Conservation (phyloP, 1,140 invertebrate species). For the Pinna nobilis region DNA sequence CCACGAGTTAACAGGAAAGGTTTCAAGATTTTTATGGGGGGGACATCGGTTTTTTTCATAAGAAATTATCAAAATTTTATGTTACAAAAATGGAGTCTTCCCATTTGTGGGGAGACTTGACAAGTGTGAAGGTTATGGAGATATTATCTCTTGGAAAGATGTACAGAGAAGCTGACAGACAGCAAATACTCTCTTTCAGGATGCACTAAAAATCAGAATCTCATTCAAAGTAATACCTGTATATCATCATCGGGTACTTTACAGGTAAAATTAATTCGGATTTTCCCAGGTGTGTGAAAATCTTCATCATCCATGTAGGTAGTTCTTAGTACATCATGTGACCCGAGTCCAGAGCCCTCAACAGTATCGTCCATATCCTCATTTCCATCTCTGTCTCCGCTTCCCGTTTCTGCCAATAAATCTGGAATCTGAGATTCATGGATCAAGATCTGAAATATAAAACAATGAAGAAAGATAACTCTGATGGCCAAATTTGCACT, state of each 20-base stretch:
- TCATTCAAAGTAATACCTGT: background rate
- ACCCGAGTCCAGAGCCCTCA: conserved; percentile 3
- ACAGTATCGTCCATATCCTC: background rate
- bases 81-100: too few species aligned
- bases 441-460: conserved; percentile 5
- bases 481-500: too few species aligned
- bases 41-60: too few species aligned
- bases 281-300: conserved; percentile 8
- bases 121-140: too few species aligned
- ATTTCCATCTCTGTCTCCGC: background rate
- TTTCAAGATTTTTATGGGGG: too few species aligned
- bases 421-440: background rate
- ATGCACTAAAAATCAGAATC: background rate
- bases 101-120: too few species aligned
- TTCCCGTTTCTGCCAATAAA: background rate
- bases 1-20: too few species aligned
- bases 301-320: conserved; percentile 16
- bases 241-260: background rate
- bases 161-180: background rate
- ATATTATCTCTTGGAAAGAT: too few species aligned
- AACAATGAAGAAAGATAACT: too few species aligned
- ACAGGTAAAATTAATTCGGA: background rate
- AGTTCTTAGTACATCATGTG: background rate
- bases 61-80: too few species aligned
- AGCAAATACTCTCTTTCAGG: background rate